These are phyloP conservation scores for Pedetes capensis DNA, from an alignment of 2,113 vertebrate genomes.

Conservation along the genomic window DNA sequence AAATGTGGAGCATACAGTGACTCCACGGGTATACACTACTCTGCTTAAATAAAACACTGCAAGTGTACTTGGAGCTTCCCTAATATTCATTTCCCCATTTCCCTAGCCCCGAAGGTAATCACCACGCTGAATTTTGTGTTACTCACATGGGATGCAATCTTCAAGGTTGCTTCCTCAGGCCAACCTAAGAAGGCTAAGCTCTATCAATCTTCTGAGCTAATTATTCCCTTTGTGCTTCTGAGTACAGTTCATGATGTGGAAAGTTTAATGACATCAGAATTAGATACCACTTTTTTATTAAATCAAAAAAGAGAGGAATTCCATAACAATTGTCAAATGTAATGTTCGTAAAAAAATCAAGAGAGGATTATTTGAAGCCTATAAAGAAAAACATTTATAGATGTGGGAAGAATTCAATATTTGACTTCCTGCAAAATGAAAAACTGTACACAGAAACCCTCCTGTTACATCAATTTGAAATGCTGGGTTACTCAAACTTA, in stretches of 20 bases:
- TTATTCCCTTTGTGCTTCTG: slow-evolving; percentile 49
- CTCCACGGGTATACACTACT: background rate
- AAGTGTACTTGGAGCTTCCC: background rate
- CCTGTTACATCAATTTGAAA: background rate
- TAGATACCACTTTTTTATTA: slow-evolving; percentile 19
- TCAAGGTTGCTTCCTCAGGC: slow-evolving; percentile 31
- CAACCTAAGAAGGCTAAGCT: slow-evolving; percentile 43
- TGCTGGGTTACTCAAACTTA: background rate
- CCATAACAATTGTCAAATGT: slow-evolving; percentile 2
- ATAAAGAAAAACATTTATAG: background rate
- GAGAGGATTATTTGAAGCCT: slow-evolving; percentile 41
- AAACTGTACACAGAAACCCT: background rate
- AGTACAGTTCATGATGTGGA: slow-evolving; percentile 54
- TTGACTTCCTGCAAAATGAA: slow-evolving; percentile 9
- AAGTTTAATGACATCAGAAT: slow-evolving; percentile 50
- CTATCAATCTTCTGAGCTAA: slow-evolving; percentile 51
- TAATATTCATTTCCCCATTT: slow-evolving; percentile 20
- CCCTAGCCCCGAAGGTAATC: background rate
- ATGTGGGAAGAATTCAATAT: slow-evolving; percentile 32
- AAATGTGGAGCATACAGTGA: background rate
- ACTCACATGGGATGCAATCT: slow-evolving; percentile 41
- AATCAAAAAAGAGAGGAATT: slow-evolving; percentile 37
- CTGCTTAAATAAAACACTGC: slow-evolving; percentile 1
- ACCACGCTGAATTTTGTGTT: slow-evolving; percentile 4
- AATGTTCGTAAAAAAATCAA: slow-evolving; percentile 41